Evolutionary conservation across 2,888 invertebrate species (phyloP), one percentile per base, ranked within the genome.

Genomic region (Zelleria hepariella): DNA sequence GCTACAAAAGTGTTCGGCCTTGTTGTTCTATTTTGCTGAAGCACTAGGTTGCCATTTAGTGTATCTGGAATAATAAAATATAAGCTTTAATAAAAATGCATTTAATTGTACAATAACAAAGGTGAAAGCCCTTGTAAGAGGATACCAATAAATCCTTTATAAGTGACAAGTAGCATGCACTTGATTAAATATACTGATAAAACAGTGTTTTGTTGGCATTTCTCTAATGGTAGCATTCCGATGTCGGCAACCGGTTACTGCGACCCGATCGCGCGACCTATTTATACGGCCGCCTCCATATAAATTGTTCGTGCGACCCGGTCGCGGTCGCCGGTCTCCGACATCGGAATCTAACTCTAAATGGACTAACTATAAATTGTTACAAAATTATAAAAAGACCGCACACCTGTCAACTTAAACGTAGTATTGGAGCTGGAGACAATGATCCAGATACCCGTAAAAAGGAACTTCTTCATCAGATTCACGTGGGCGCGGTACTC

Each of bases 1-100:
- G 94, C 93, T 0, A 95, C 91, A 78, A 89, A 95, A 51, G 86
- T 82, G 49, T 81, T 86, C 0, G 82, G 72, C 27, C 92, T 75
- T n/a, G 85, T 83, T 58, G 79, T 81, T 67, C 92, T 90, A 61
- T 91, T 88, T 75, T 96, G 96, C 47, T 72, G 76, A n/a, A 95
- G 67, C 5, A 85, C 72, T 66, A 96, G 74, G 57, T 92, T 82
- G 8, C 96, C 95, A 75, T 93, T 93, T 27, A 96, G 74, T 8
- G 90, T 82, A 69, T 91, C 94, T 94, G 79, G 47, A 81, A 83
- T 42, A 60, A 62, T 60, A 61, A 59, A 63, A 6, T 49, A 3
- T 49, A 18, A 18, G 20, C 18, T n/a, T 5, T 20, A 49, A 49
- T 7, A 49, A 20, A 20, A 49, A 49, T 20, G n/a, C n/a, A n/a